Evolutionary conservation across 2,797 vertebrate genomes (phyloP).

Genomic region (Semaprochilodus insignis): DNA sequence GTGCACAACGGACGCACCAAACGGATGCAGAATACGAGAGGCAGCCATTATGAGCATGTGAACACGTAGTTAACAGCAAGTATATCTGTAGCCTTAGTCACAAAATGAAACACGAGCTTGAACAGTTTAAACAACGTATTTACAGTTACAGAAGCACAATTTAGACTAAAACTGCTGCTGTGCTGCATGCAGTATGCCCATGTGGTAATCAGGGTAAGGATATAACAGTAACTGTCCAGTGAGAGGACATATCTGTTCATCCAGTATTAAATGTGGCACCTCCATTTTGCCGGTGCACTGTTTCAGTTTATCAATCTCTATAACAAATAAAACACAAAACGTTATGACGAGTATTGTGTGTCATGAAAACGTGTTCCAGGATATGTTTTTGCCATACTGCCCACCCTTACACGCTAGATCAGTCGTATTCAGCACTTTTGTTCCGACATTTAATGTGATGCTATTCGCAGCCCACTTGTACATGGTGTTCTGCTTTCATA

Average conservation of each 20-base stretch:
- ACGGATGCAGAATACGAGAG: too few species aligned
- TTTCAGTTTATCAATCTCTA: not conserved
- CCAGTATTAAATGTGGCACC: not conserved
- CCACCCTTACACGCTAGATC: conserved; percentile 5
- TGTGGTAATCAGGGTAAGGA: not conserved
- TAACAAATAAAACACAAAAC: not conserved
- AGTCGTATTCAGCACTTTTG: not conserved
- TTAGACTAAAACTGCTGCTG: not conserved
- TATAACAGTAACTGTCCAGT: not conserved
- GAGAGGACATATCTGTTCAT: not conserved
- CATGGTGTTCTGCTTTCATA: not conserved
- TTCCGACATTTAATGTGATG: not conserved
- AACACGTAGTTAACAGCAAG: too few species aligned
- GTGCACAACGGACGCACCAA: too few species aligned
- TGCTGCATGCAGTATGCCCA: not conserved
- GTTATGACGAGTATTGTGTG: too few species aligned
- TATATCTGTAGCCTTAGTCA: too few species aligned
- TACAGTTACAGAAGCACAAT: not conserved
- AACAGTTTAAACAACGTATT: too few species aligned
- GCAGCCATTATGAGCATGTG: too few species aligned
- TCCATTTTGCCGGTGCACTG: too few species aligned
- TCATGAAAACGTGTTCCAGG: not conserved
- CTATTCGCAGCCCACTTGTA: not conserved
- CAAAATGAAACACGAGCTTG: too few species aligned
- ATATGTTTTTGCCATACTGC: not conserved